Evolutionary conservation across 1,140 invertebrate species (phyloP), one percentile per base, ranked within the genome.

Genomic region (Cataglyphis hispanica): DNA sequence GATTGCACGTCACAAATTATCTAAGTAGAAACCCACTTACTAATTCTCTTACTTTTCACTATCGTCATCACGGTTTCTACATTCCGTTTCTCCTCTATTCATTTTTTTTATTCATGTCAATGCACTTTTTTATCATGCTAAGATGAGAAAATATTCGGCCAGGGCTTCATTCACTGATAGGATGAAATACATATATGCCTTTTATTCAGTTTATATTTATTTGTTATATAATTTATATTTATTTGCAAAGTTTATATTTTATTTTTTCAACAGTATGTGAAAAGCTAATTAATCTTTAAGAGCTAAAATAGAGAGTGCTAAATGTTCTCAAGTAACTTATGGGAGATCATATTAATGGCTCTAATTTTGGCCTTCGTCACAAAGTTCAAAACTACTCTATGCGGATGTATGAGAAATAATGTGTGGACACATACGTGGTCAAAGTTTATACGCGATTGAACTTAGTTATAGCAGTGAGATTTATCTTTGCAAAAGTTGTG

Each of bases 1-100:
- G 87, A 87, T 91, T 89, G 85, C 89, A 90, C 50, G 89, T 76
- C 89, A 85, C 90, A 91, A 91, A 91, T 91, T 90, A 90, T 91
- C 89, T 87, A 85, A 87, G 76, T 87, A 87, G 70, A 77, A 83
- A 83, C 66, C 83, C 77, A 87, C 86, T 81, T 64, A 89, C 76
- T 90, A 90, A 90, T 90, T 87, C 86, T 83, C 77, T 87, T 72
- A 76, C 70, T 70, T 87, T 63, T 31, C 75, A 27, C 70, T 64
- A 27, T 37, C 64, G 11, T n/a, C 64, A 37, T 43, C 70, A 50
- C 0, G 13, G 5, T 56, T 25, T 60, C 64, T 8, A 11, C 64
- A 8, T 58, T 31, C 13, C 27, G 5, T 43, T 43, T 66, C 83
- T 84, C 60, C 16, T 40, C 10, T 2, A 7, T 31, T 67, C 16